Base-by-base conservation (phyloP, 2,797 vertebrate species). In the Hylomyscus alleni region DNA sequence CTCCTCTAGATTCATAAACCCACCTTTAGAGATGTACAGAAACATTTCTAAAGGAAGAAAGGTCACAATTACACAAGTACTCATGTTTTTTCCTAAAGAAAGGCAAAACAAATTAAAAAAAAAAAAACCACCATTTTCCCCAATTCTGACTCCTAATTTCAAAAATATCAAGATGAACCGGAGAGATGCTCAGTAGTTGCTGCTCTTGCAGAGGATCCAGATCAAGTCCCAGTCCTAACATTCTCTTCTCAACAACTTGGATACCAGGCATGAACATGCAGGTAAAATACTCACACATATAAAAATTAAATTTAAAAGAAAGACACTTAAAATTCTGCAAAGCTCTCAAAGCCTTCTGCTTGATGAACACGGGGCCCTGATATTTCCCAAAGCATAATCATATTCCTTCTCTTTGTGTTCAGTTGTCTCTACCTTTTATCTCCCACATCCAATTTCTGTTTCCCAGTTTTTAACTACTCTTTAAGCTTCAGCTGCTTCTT, bases 381-480 rank as follows among this genome's bases (percentile, higher is more conserved):
- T 29, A 90, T 58, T 94, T 97, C 47, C 90, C 5, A 24, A 14
- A 44, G 90, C n/a, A 77, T 56, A 52, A 54, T 72, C 75, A 77
- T 75, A 20, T 37, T 62, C 20, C 52, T 52, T 83, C 91, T 96
- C 54, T 90, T 17, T 85, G 77, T 76, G 84, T 67, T 87, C 80
- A 91, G 34, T 86, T 93, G 90, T 54, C 82, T 95, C 78, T 83
- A 56, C 34, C 20, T 86, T 89, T 90, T 85, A 93, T 96, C 92
- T 95, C 75, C 37, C 78, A 96, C 62, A 96, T 89, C 75, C 83
- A 96, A 95, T 75, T 95, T 94, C n/a, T 88, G 72, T 92, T 97
- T 69, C 90, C n/a, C 72, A 92, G 93, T 87, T 93, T 97, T 95
- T 93, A 95, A 96, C 93, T 96, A 88, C 76, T 87, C 95, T 91